A percentile compares a stretch with the other conserved stretches of the same genome.
phyloP scores from a whole-genome alignment of 2,888 invertebrate genomes.

The Acronicta aceris region DNA sequence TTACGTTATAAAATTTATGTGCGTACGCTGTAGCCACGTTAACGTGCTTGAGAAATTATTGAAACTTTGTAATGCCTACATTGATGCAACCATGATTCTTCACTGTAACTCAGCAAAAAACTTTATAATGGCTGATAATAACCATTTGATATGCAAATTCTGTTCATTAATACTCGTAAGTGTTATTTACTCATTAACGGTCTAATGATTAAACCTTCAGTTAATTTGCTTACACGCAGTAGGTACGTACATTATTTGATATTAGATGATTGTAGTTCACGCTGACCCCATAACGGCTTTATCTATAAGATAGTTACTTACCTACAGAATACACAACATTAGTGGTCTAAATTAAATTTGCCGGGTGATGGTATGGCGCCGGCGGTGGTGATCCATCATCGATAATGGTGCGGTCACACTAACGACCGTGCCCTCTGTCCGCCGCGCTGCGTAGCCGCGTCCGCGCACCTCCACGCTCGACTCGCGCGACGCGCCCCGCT shows the following conservation, averaged over 20 bases:
- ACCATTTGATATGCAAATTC: conserved; percentile 2
- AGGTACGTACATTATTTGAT: conserved; percentile 4
- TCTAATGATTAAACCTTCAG: conserved; percentile 16
- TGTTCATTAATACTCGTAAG: background rate
- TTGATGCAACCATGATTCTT: conserved; percentile 34
- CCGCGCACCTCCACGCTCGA: conserved; percentile 38
- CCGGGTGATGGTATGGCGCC: conserved; percentile 80
- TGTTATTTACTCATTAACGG: conserved; percentile 1
- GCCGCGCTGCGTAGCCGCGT: conserved; percentile 49
- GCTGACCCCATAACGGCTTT: conserved; percentile 64
- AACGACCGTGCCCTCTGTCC: conserved; percentile 77
- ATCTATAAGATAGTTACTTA: conserved; percentile 68
- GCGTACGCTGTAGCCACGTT: conserved; percentile 74
- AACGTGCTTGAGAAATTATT: conserved; percentile 72
- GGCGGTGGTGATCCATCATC: conserved; percentile 84
- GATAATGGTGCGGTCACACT: conserved; percentile 80
- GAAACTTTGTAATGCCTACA: conserved; percentile 70
- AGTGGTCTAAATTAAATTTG: conserved; percentile 87
- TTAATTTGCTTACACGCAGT: background rate
- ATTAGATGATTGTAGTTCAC: conserved; percentile 31
- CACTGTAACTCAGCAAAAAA: conserved; percentile 5
- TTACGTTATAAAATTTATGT: conserved; percentile 83
- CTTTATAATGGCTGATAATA: conserved; percentile 19
- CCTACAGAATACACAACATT: conserved; percentile 72
- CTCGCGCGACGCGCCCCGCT: conserved; percentile 21